phyloP scores from a whole-genome alignment of 2,888 invertebrate genomes.

The Ditylenchus weischeri region DNA sequence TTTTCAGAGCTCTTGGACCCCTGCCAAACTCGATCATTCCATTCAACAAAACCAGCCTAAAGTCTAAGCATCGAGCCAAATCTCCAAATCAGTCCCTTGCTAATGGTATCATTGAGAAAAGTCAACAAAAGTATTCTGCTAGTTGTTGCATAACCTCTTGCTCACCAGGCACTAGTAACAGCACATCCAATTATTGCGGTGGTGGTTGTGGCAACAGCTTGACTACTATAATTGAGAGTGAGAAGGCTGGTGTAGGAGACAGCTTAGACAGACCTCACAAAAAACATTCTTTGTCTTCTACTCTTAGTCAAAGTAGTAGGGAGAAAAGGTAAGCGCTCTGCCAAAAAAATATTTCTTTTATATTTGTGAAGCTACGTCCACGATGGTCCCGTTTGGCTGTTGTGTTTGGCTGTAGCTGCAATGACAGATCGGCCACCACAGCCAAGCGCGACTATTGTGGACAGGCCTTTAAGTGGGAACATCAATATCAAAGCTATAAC shows the following conservation, averaged over 20 bases:
- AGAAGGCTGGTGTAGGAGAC: background rate
- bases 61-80: background rate
- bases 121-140: background rate
- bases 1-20: conserved; percentile 1
- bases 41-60: background rate
- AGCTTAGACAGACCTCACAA: background rate
- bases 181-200: background rate
- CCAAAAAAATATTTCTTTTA: too few relatives aligned
- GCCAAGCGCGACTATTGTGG: too few relatives aligned
- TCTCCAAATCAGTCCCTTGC: conserved; percentile 4
- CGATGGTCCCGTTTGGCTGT: too few relatives aligned
- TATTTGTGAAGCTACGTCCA: too few relatives aligned
- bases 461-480: too few relatives aligned
- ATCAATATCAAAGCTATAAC: too few relatives aligned
- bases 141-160: background rate
- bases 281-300: background rate
- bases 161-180: background rate
- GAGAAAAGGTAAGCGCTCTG: conserved; percentile 6
- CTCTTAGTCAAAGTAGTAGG: conserved; percentile 1
- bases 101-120: background rate
- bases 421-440: too few relatives aligned
- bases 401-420: too few relatives aligned
- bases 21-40: background rate
- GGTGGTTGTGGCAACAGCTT: background rate
- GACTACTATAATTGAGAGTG: background rate